Evolutionary conservation across 2,888 invertebrate species (phyloP), one percentile per base, ranked within the genome.

Genomic region (Therioaphis trifolii): DNA sequence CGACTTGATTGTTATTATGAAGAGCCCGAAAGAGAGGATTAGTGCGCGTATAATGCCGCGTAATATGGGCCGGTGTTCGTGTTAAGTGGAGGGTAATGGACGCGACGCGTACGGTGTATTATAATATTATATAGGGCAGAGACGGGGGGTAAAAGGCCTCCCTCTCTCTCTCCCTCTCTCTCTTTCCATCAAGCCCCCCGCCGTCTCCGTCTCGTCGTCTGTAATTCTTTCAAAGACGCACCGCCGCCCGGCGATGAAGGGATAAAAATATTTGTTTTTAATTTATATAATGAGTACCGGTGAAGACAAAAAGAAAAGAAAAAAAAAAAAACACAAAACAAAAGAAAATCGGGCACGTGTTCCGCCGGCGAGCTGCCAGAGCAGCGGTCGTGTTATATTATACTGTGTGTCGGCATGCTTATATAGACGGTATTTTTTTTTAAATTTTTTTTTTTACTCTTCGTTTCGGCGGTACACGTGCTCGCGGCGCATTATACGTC

Each of bases 1-100:
- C 77, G 63, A 49, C 63, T 49, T 12, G 77, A 80, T 80, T 80
- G 71, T 80, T 80, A 35, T 35, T 55, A 79, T 79, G 55, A 79
- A 78, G 49, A 66, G 49, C 66, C 49, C 43, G 66, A 78, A 78
- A 69, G 69, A 79, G 66, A 78, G 55, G 55, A 69, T 79, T 55
- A 79, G 79, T 68, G 52, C 55, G 24, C 75, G 18, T 24, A 61
- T 58, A 24, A 55, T 24, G 35, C 21, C 12, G 49, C 24, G 18
- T 21, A 52, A 71, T 46, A 61, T 75, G 27, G 58, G 24, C 43
- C 61, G 61, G 76, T 76, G 69, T 79, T 55, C 79, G 79, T 69
- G 79, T 79, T 79, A 79, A 79, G 79, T 79, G 79, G 69, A 12
- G 69, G 79, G 55, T 79, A 79, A 79, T 79, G 79, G 68, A 69